Conservation (phyloP, 2,888 invertebrate genomes). For the Caenorhabditis auriculariae region DNA sequence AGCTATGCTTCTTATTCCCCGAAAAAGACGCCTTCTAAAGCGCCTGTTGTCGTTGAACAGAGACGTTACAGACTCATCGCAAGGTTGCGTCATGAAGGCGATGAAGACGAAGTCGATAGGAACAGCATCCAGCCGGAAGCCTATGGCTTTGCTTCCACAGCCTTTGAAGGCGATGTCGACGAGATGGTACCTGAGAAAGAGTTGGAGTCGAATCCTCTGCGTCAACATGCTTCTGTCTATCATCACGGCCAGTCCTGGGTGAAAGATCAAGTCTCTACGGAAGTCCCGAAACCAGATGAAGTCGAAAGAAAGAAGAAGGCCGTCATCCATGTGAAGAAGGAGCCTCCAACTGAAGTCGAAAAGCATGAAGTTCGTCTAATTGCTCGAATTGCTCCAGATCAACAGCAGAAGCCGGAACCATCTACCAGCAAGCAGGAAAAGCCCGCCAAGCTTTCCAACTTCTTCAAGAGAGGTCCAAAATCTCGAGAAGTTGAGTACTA, state of each 20-base stretch:
- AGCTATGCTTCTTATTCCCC: too few relatives aligned
- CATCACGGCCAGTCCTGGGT: constrained; percentile 27
- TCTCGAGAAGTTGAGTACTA: too few relatives aligned
- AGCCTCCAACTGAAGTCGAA: constrained; percentile 7
- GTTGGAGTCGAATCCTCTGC: constrained; percentile 19
- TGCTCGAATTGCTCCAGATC: constrained; percentile 11
- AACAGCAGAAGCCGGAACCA: constrained; percentile 4
- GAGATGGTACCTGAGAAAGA: constrained; percentile 12
- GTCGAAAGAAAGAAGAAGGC: constrained; percentile 1
- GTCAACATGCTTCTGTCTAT: constrained; percentile 18
- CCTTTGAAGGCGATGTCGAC: constrained; percentile 26
- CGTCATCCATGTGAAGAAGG: constrained; percentile 2
- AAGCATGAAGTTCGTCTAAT: constrained; percentile 13
- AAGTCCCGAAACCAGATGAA: constrained; percentile 3
- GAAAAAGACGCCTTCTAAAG: too few relatives aligned
- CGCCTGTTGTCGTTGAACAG: background rate
- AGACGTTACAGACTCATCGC: constrained; percentile 13
- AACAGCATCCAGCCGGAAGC: constrained; percentile 9
- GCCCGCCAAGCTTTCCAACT: constrained; percentile 5
- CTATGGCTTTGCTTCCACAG: constrained; percentile 8
- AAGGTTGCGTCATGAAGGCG: constrained; percentile 26
- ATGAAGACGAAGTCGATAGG: constrained; percentile 26
- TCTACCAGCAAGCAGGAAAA: constrained; percentile 1
- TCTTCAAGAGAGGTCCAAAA: constrained; percentile 11
- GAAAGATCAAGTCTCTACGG: constrained; percentile 12